Percentiles rank a stretch among this genome's conserved stretches.
phyloP scores from a whole-genome alignment of 2,113 vertebrate species.

The Apaloderma vittatum region DNA sequence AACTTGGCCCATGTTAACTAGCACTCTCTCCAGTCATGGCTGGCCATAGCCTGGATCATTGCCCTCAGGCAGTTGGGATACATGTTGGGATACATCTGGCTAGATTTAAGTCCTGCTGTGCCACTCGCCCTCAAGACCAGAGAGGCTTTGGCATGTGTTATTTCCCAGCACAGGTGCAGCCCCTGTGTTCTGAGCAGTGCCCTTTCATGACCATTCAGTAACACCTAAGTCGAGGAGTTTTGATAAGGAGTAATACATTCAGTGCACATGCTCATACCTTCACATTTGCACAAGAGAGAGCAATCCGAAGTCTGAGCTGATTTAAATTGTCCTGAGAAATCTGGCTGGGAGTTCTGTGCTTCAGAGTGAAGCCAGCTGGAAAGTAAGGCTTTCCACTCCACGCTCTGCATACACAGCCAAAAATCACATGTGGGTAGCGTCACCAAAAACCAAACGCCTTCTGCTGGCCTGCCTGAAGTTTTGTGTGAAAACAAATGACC shows the following conservation, averaged over 20 bases:
- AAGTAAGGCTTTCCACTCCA: not conserved
- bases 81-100: not conserved
- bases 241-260: not conserved
- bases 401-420: not conserved
- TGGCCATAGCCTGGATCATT: not conserved
- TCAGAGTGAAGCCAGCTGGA: constrained; percentile 43
- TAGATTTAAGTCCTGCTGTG: not conserved
- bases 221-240: not conserved
- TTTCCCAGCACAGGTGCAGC: not conserved
- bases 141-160: not conserved
- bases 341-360: not conserved
- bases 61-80: not conserved
- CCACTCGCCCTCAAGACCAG: not conserved
- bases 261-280: not conserved
- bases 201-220: not conserved
- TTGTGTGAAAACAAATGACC: constrained; percentile 22
- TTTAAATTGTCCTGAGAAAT: constrained; percentile 43
- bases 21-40: not conserved
- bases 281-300: not conserved
- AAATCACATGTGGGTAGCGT: constrained; percentile 17
- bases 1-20: not conserved
- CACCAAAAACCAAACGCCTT: constrained; percentile 53
- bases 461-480: constrained; percentile 22
- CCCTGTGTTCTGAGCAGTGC: not conserved
- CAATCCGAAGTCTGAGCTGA: not conserved